phyloP scores from a whole-genome alignment of 2,888 invertebrate species.

The Neocrepidodera transversa region DNA sequence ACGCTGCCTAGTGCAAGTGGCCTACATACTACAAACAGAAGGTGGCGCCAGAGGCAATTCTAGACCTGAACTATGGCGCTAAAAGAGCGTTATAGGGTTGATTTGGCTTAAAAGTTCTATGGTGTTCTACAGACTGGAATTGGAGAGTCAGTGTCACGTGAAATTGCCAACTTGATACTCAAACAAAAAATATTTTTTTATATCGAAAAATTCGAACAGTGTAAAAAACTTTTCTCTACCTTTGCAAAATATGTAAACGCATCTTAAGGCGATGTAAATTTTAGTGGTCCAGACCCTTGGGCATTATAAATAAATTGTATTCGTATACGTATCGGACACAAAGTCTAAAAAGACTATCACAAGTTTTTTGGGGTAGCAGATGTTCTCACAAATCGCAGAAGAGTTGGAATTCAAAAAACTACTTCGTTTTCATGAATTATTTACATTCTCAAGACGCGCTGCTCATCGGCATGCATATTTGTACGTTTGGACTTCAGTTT shows the following conservation, averaged over 20 bases:
- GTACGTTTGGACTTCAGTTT: conserved; percentile 12
- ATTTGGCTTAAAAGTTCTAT: too few relatives aligned
- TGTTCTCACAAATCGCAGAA: conserved; percentile 14
- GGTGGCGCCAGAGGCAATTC: too few relatives aligned
- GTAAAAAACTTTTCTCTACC: too few relatives aligned
- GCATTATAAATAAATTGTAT: conserved; percentile 40
- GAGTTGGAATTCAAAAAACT: conserved; percentile 17
- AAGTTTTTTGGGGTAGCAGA: conserved; percentile 15
- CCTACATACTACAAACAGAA: too few relatives aligned
- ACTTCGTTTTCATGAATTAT: conserved; percentile 18
- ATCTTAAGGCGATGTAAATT: conserved; percentile 10
- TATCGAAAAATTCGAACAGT: too few relatives aligned
- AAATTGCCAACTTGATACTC: too few relatives aligned
- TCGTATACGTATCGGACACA: conserved; percentile 34
- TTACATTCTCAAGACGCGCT: conserved; percentile 11
- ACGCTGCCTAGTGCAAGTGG: too few relatives aligned
- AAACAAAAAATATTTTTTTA: too few relatives aligned
- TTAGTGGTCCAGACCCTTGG: conserved; percentile 24
- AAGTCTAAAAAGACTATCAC: conserved; percentile 27
- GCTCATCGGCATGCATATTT: conserved; percentile 15
- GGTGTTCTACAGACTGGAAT: too few relatives aligned
- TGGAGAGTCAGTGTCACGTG: too few relatives aligned
- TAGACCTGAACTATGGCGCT: too few relatives aligned
- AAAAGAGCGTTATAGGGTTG: too few relatives aligned
- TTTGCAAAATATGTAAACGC: conserved; percentile 3